Evolutionary conservation across 2,888 invertebrate genomes (phyloP).

Genomic region (Morpho achilles): DNA sequence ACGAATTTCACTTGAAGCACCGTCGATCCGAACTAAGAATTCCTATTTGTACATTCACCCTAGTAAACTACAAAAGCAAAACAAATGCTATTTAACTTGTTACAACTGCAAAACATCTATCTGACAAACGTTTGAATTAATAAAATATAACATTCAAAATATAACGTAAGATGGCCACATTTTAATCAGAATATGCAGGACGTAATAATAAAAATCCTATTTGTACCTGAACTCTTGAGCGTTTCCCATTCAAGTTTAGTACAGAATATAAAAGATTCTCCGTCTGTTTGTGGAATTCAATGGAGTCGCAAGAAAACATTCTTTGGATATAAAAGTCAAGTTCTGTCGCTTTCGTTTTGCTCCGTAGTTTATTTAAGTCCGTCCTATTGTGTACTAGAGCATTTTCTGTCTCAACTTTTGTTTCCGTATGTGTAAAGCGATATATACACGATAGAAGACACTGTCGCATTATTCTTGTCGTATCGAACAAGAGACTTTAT

Average conservation of each 20-base stretch:
- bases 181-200: background rate
- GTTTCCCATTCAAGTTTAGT: background rate
- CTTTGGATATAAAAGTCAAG: constrained; percentile 14
- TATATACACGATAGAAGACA: background rate
- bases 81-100: too few relatives aligned
- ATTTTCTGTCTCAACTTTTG: constrained; percentile 8
- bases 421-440: constrained; percentile 4
- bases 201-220: background rate
- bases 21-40: too few relatives aligned
- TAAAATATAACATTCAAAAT: too few relatives aligned
- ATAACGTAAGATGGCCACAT: background rate
- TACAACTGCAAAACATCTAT: too few relatives aligned
- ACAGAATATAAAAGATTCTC: constrained; percentile 9
- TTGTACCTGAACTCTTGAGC: constrained; percentile 1
- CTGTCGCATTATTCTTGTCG: background rate
- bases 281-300: constrained; percentile 7
- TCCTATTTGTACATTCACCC: too few relatives aligned
- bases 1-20: too few relatives aligned
- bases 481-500: too few relatives aligned
- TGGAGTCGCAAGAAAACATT: constrained; percentile 11
- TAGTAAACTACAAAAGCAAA: too few relatives aligned
- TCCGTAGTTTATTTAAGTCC: constrained; percentile 15
- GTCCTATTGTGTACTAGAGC: constrained; percentile 12
- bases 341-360: constrained; percentile 14
- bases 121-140: too few relatives aligned